Conservation (phyloP, 2,113 vertebrate species). For the Crypturellus undulatus region DNA sequence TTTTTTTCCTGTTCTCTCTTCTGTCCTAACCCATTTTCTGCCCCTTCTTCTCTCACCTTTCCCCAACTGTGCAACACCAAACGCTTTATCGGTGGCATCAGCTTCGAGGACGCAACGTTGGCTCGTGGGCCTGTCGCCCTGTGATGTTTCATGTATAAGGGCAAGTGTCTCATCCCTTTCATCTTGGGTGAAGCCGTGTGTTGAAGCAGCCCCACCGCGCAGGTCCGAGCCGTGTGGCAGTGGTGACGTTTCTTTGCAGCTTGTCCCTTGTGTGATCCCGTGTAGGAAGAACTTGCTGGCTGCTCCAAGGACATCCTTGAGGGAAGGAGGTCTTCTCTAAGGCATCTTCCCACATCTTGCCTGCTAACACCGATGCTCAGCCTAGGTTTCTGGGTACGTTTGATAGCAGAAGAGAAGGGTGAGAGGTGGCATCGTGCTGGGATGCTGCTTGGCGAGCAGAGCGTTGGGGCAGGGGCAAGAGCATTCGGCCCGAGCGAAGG, state of each 20-base stretch:
- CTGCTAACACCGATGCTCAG: not conserved
- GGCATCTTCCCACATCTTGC: not conserved
- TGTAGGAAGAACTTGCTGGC: not conserved
- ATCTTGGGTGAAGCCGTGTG: not conserved
- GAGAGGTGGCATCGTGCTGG: no score
- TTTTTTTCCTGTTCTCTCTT: no score
- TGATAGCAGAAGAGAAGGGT: no score
- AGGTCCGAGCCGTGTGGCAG: not conserved
- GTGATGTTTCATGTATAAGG: not conserved
- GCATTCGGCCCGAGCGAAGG: no score
- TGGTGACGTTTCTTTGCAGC: not conserved
- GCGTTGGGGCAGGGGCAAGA: no score
- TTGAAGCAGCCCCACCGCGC: no score
- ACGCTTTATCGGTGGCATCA: not conserved
- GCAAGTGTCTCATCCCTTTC: not conserved
- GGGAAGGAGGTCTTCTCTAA: not conserved
- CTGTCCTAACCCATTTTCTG: no score
- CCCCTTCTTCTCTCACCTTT: no score
- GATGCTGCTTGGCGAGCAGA: no score
- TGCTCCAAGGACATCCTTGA: not conserved
- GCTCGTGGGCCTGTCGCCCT: not conserved
- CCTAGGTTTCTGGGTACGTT: no score
- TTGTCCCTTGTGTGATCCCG: not conserved
- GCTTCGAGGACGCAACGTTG: not conserved
- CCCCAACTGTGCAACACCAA: not conserved